Evolutionary conservation across 2,113 vertebrate species (phyloP).

Genomic region (Corythaeola cristata): DNA sequence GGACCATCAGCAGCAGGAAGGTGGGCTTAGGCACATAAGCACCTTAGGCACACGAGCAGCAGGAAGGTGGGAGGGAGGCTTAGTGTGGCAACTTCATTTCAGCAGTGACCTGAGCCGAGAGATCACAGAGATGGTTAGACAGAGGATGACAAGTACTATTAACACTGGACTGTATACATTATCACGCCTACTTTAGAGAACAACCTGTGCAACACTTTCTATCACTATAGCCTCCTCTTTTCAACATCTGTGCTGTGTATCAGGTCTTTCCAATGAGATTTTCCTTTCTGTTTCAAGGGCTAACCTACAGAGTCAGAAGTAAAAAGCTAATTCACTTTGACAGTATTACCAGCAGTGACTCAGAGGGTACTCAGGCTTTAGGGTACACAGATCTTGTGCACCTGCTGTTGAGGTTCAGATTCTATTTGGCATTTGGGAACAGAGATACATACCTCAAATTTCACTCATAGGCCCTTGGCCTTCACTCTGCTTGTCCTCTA

Average conservation of each 20-base stretch:
- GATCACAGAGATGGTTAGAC: too few relatives aligned
- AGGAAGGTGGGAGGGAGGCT: too few relatives aligned
- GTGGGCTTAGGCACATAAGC: not conserved
- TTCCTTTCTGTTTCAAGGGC: too few relatives aligned
- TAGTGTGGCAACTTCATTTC: fast-evolving
- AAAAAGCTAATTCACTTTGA: too few relatives aligned
- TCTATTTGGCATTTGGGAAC: not conserved
- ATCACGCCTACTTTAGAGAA: not conserved
- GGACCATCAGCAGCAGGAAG: not conserved
- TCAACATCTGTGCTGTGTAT: too few relatives aligned
- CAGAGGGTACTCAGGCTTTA: too few relatives aligned
- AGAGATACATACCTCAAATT: not conserved
- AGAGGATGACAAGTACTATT: not conserved
- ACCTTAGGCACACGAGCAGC: too few relatives aligned
- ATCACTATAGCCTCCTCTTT: too few relatives aligned
- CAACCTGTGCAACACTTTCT: not conserved
- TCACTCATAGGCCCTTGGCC: not conserved
- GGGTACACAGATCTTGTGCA: too few relatives aligned
- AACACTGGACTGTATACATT: not conserved
- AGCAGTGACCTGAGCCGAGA: not conserved
- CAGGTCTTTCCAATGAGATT: too few relatives aligned
- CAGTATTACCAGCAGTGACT: too few relatives aligned
- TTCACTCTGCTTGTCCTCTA: not conserved
- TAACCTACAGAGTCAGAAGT: too few relatives aligned
- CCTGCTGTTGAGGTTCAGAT: not conserved